Percentiles rank a stretch among this genome's conserved stretches.
These are phyloP conservation scores for Orius insidiosus DNA, from an alignment of 1,140 invertebrate species.

Conservation along the genomic window DNA sequence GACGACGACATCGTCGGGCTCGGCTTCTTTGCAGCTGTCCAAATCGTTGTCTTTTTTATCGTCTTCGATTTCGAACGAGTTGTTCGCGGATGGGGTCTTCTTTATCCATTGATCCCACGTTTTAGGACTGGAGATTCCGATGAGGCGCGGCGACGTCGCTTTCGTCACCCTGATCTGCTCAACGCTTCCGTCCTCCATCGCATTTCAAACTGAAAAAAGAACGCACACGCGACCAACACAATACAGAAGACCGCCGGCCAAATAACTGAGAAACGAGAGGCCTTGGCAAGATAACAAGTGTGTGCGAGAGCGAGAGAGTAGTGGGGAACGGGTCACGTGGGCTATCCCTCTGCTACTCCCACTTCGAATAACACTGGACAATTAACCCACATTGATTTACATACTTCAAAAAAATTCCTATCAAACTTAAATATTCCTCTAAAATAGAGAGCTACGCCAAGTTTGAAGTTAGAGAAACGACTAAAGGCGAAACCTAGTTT, in stretches of 20 bases:
- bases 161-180: conserved; percentile 12
- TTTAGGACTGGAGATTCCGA: conserved; percentile 16
- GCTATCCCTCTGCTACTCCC: too few species aligned
- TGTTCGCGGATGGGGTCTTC: conserved; percentile 22
- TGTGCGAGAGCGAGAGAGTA: conserved; percentile 15
- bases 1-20: conserved; percentile 11
- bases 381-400: too few species aligned
- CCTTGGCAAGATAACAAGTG: conserved; percentile 18
- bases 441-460: too few species aligned
- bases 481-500: too few species aligned
- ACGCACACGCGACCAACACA: not conserved
- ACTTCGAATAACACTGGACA: too few species aligned
- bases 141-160: conserved; percentile 17
- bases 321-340: conserved; percentile 1
- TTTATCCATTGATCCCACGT: conserved; percentile 21
- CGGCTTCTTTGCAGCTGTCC: conserved; percentile 14
- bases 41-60: conserved; percentile 21
- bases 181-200: conserved; percentile 12
- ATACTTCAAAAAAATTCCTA: too few species aligned
- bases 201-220: conserved; percentile 7
- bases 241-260: conserved; percentile 3
- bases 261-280: conserved; percentile 18
- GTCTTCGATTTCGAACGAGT: conserved; percentile 19
- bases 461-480: too few species aligned
- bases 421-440: too few species aligned